Base-by-base conservation (phyloP, 2,888 invertebrate genomes). In the Cerastis rubricosa region DNA sequence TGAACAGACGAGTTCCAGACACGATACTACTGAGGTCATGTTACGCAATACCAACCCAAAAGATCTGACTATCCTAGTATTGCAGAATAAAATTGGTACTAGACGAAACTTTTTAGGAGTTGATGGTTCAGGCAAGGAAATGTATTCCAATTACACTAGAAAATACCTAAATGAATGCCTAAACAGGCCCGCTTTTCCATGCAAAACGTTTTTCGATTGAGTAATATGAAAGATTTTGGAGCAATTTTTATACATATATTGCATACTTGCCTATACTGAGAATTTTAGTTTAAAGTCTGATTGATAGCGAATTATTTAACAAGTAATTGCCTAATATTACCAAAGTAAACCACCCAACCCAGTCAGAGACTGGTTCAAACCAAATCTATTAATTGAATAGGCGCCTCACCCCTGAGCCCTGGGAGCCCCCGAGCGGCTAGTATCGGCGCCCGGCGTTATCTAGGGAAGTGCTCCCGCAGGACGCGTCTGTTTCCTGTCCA, bases 401-500 rank as follows among this genome's bases (percentile, higher is more conserved):
- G 1, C 9, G 29, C 47, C 64, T 4, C 74, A 57, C n/a, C 78
- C 81, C 61, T 63, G 54, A 47, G 25, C 49, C 25, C 22, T 19
- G 5, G n/a, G 54, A 47, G 25, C 45, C 25, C 22, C n/a, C 5
- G 14, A 8, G 35, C n/a, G 40, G 47, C 51, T 47, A 51, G 61
- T 49, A 35, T 29, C 25, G n/a, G 63, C 47, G 51, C 47, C 40
- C 63, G 73, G 40, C 57, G 64, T 69, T 88, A 81, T 85, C 87
- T 81, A 66, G 79, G 81, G 80, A 85, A 83, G 81, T 71, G 78
- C 76, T 71, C 84, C 81, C 85, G 64, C 76, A 83, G 79, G 80
- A 77, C 81, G 82, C 79, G 85, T 86, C 89, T 89, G 89, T 86
- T 89, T 88, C 86, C 88, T 86, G 83, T 85, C 82, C 69, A 66